phyloP scores from a whole-genome alignment of 1,140 invertebrate genomes.

The Apis florea region DNA sequence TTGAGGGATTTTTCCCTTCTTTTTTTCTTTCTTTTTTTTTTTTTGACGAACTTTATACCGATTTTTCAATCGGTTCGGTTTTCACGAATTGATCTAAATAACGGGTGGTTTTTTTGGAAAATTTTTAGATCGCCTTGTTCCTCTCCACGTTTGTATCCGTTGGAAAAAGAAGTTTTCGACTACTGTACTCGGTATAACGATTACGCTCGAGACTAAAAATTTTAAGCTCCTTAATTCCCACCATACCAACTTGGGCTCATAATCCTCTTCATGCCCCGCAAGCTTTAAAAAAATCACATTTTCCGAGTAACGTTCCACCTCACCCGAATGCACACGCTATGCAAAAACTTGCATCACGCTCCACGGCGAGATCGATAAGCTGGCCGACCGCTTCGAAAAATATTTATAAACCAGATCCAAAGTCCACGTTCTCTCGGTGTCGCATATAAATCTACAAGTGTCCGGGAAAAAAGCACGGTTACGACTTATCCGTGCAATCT shows the following conservation, averaged over 20 bases:
- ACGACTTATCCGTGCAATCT: not conserved
- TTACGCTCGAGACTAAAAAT: not conserved
- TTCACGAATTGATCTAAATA: too few relatives aligned
- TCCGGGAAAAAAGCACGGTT: not conserved
- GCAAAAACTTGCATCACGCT: conserved; percentile 29
- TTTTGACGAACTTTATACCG: too few relatives aligned
- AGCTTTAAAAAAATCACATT: not conserved
- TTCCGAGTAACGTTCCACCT: not conserved
- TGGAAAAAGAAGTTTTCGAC: not conserved
- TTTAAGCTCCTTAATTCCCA: not conserved
- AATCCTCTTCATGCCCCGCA: not conserved
- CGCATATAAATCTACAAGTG: conserved; percentile 15
- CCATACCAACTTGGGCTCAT: too few relatives aligned
- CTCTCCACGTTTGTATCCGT: not conserved
- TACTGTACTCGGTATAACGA: too few relatives aligned
- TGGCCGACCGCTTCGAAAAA: not conserved
- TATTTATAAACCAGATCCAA: not conserved
- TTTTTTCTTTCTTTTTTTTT: too few relatives aligned
- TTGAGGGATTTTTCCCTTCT: too few relatives aligned
- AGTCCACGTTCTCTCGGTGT: not conserved
- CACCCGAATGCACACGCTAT: not conserved
- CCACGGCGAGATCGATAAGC: conserved; percentile 5
- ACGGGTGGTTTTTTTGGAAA: too few relatives aligned
- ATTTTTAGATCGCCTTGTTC: not conserved
- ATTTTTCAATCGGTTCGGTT: too few relatives aligned